These are phyloP conservation scores for Galagoides demidoff DNA, from an alignment of 2,797 vertebrate species.

Conservation along the genomic window DNA sequence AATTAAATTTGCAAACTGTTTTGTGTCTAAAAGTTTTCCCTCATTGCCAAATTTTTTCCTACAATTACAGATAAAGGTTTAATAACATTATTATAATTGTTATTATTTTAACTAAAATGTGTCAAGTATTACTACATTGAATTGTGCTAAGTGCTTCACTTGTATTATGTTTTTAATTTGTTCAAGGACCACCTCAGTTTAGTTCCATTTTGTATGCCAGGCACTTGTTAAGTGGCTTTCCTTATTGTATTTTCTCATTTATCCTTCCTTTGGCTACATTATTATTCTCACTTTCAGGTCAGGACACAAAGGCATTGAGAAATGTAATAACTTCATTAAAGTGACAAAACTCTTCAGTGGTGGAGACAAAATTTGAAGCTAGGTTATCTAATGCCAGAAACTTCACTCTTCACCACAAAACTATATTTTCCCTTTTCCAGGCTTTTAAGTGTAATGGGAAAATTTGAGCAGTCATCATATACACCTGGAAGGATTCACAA, in stretches of 20 bases:
- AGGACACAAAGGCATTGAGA: background rate
- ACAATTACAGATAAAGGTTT: background rate
- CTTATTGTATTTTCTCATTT: conserved; percentile 17
- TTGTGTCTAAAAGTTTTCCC: background rate
- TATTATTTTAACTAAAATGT: background rate
- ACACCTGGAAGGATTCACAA: background rate
- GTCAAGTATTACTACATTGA: background rate
- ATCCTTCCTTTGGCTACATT: background rate
- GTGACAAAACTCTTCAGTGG: background rate
- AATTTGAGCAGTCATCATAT: background rate
- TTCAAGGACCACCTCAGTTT: background rate
- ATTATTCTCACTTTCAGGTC: background rate
- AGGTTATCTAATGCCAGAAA: background rate
- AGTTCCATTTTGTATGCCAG: background rate
- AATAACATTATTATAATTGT: background rate
- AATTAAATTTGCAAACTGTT: background rate
- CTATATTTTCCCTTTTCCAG: background rate
- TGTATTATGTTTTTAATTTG: background rate
- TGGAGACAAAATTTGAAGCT: background rate
- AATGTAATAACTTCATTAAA: background rate
- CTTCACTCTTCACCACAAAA: background rate
- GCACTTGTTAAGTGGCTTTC: background rate
- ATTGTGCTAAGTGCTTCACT: background rate
- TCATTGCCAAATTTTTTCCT: background rate
- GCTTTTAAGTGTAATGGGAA: conserved; percentile 23